These are phyloP conservation scores for Magallana nippona DNA, from an alignment of 2,888 invertebrate genomes.

Conservation along the genomic window DNA sequence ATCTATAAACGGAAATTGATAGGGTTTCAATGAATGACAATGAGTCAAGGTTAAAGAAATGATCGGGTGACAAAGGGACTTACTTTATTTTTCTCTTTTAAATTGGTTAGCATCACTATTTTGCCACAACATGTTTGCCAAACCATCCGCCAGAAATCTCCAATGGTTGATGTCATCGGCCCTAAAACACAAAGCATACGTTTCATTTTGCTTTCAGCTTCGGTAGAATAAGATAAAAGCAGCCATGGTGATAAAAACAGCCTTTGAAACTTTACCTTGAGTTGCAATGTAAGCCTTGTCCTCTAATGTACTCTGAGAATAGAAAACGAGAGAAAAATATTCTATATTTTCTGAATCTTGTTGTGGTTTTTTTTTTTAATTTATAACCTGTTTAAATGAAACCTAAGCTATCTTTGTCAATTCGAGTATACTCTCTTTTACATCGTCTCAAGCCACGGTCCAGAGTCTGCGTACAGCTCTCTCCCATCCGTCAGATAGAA, in stretches of 20 bases:
- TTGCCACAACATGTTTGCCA: conserved; percentile 46
- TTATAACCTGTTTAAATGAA: too few species aligned
- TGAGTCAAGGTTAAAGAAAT: neutral
- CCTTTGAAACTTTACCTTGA: conserved; percentile 38
- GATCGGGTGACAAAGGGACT: neutral
- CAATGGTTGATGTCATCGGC: conserved; percentile 43
- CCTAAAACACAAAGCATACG: neutral
- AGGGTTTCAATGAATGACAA: too few species aligned
- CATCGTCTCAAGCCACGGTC: too few species aligned
- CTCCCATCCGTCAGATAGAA: too few species aligned
- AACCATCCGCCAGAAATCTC: conserved; percentile 53
- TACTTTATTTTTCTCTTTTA: conserved; percentile 50
- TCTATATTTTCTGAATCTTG: too few species aligned
- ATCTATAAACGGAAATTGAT: neutral
- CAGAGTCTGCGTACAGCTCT: too few species aligned
- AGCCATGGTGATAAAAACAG: neutral
- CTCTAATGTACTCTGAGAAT: conserved; percentile 35
- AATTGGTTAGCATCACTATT: conserved; percentile 52
- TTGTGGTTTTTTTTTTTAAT: too few species aligned
- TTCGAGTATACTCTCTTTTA: too few species aligned
- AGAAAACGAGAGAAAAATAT: neutral
- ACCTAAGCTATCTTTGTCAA: too few species aligned
- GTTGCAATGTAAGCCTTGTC: conserved; percentile 46
- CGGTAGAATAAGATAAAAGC: too few species aligned
- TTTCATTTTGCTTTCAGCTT: neutral